These are phyloP conservation scores for Chaetodon trifascialis DNA, from an alignment of 2,113 vertebrate genomes.

Conservation along the genomic window DNA sequence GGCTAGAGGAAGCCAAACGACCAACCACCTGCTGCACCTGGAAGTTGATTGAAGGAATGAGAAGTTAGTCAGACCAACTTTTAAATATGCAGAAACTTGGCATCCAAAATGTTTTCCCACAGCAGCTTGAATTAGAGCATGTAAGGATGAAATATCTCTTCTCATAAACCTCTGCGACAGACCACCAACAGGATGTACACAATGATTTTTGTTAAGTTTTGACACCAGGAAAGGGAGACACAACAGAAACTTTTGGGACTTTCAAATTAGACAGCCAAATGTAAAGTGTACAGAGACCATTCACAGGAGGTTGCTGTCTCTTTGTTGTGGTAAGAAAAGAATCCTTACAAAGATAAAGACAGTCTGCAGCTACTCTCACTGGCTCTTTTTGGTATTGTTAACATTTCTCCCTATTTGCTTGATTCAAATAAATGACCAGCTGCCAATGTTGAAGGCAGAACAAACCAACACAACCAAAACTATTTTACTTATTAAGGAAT, in stretches of 20 bases:
- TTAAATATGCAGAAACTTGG: not conserved
- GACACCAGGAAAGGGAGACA: not conserved
- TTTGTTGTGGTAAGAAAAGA: no score
- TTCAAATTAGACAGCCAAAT: not conserved
- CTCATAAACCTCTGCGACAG: no score
- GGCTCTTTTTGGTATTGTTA: not conserved
- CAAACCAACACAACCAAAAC: not conserved
- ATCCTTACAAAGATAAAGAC: not conserved
- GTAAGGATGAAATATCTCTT: not conserved
- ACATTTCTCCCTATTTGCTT: not conserved
- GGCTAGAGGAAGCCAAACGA: conserved; percentile 87
- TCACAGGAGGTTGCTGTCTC: no score
- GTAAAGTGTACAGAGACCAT: no score
- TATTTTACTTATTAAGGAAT: not conserved
- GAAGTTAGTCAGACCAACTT: not conserved
- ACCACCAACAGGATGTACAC: no score
- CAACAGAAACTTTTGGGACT: not conserved
- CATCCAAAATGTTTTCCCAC: not conserved
- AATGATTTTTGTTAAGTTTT: no score
- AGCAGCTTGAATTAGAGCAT: not conserved
- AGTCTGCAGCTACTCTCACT: not conserved
- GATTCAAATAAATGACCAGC: not conserved
- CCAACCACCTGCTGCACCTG: conserved; percentile 96
- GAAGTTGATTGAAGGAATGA: conserved; percentile 30
- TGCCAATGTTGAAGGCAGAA: not conserved